Conservation (phyloP, 2,888 invertebrate genomes). For the Agrochola macilenta region DNA sequence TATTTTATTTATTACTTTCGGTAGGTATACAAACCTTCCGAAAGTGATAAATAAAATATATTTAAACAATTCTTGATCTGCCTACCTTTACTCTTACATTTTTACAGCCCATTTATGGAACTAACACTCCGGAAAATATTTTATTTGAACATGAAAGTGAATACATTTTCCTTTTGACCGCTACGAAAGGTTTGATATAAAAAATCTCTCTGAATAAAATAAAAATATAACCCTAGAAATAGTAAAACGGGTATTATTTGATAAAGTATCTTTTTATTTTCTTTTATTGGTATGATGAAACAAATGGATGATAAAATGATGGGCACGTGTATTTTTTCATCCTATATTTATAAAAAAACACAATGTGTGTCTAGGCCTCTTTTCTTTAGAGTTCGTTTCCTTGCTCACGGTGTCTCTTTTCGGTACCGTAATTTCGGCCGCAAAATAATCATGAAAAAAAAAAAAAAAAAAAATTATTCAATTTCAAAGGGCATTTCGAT, state of each 20-base stretch:
- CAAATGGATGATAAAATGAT: neutral
- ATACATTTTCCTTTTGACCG: slow-evolving; percentile 16
- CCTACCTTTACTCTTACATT: neutral
- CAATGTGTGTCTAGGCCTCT: neutral
- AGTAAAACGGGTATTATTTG: slow-evolving; percentile 21
- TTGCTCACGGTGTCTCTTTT: neutral
- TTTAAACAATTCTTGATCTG: neutral
- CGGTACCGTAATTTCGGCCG: too few species aligned
- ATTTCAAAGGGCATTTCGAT: too few species aligned
- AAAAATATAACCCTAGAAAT: neutral
- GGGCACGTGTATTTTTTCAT: neutral
- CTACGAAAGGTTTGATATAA: slow-evolving; percentile 11
- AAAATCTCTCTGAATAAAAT: slow-evolving; percentile 17
- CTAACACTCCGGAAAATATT: slow-evolving; percentile 17
- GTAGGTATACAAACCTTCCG: too few species aligned
- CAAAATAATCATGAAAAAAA: neutral
- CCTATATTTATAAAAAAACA: neutral
- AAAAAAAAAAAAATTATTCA: too few species aligned
- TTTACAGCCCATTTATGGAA: slow-evolving; percentile 15
- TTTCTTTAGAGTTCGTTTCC: neutral
- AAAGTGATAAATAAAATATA: neutral
- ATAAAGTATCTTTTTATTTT: slow-evolving; percentile 20
- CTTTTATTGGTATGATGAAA: slow-evolving; percentile 4
- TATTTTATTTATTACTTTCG: too few species aligned
- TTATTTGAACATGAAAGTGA: slow-evolving; percentile 10